Conservation (phyloP, 2,113 vertebrate genomes). For the Pomatostomus ruficeps region DNA sequence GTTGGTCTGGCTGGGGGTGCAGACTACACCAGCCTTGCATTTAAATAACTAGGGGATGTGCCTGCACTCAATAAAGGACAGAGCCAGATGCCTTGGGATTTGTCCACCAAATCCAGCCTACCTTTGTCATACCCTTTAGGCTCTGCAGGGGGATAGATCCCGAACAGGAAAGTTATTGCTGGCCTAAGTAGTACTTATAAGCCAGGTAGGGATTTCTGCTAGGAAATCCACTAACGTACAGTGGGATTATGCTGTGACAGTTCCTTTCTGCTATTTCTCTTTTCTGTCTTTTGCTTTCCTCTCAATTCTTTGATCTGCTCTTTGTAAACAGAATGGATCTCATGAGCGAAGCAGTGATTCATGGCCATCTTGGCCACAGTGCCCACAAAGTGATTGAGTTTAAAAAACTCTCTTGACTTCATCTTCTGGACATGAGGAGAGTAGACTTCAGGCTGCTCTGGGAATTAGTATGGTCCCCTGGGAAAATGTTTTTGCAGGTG, state of each 20-base stretch:
- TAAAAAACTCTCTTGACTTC: background rate
- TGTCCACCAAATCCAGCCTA: background rate
- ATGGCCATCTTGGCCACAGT: too few species aligned
- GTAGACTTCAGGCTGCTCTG: background rate
- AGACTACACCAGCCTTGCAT: background rate
- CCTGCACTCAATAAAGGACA: background rate
- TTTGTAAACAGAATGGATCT: background rate
- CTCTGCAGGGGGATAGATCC: background rate
- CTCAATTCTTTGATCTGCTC: background rate
- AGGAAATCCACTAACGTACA: background rate
- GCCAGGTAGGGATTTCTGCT: background rate
- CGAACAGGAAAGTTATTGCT: background rate
- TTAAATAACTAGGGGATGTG: background rate
- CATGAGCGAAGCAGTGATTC: background rate
- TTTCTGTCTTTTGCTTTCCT: background rate
- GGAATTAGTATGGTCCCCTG: background rate
- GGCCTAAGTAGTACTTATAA: background rate
- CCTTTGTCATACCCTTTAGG: background rate
- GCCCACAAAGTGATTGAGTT: background rate
- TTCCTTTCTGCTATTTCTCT: background rate
- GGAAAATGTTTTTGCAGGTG: background rate
- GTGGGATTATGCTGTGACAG: background rate
- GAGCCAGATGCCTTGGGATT: fast-evolving
- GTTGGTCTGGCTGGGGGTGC: background rate
- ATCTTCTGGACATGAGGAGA: background rate